Percentiles rank a stretch among this genome's conserved stretches.
phyloP scores from a whole-genome alignment of 2,113 vertebrate species.

The Rattus rattus region DNA sequence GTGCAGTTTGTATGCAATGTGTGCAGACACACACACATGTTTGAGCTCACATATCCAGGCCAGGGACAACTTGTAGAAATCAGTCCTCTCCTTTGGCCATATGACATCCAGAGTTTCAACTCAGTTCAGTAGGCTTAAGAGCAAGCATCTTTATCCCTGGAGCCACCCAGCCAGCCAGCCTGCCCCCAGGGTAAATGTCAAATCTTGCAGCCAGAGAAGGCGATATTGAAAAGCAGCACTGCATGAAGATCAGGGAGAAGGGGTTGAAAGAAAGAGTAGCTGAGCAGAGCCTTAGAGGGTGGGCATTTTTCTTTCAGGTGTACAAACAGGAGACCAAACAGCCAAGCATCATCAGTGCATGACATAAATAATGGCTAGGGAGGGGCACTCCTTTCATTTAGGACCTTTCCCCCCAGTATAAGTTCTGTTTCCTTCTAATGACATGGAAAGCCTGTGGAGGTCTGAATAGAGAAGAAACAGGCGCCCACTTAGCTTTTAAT shows the following conservation, averaged over 20 bases:
- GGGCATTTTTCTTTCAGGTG: not conserved
- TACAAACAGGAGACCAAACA: not conserved
- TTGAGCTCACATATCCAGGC: not conserved
- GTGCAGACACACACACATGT: no score
- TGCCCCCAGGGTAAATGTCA: not conserved
- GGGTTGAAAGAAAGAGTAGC: not conserved
- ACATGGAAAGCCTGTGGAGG: fast-evolving
- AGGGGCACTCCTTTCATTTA: not conserved
- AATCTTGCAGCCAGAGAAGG: not conserved
- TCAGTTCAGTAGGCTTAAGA: not conserved
- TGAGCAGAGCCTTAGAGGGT: not conserved
- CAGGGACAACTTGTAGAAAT: not conserved
- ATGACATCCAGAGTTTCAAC: not conserved
- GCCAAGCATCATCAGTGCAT: not conserved
- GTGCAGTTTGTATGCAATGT: not conserved
- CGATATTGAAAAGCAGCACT: not conserved
- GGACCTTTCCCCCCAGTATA: no score
- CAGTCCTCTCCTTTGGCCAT: not conserved
- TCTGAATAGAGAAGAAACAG: not conserved
- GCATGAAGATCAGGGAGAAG: not conserved
- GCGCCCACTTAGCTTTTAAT: not conserved
- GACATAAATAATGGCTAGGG: not conserved
- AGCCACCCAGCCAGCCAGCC: no score
- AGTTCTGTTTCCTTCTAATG: not conserved
- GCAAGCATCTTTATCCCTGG: not conserved